Conservation (phyloP, 2,888 invertebrate genomes). For the Phragmatobia fuliginosa region DNA sequence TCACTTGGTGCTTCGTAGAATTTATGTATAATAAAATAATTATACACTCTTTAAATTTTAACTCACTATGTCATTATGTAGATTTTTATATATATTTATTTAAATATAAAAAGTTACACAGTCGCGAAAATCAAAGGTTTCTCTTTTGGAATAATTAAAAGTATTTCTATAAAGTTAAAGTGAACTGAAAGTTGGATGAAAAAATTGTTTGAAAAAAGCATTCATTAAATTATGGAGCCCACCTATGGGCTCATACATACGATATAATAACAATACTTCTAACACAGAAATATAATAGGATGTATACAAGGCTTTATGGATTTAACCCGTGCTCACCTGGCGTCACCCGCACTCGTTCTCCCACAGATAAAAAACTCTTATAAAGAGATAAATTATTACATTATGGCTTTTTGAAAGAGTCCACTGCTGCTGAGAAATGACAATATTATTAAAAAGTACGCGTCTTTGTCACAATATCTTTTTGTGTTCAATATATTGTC, state of each 20-base stretch:
- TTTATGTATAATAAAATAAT: constrained; percentile 7
- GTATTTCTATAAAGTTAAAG: background rate
- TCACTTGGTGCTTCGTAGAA: constrained; percentile 15
- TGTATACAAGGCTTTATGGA: constrained; percentile 62
- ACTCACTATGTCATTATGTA: constrained; percentile 7
- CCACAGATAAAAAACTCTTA: constrained; percentile 84
- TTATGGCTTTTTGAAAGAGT: constrained; percentile 87
- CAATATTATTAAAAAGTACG: constrained; percentile 87
- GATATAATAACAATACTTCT: constrained; percentile 26
- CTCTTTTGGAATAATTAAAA: constrained; percentile 11
- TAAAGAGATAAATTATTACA: constrained; percentile 86
- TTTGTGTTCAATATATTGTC: constrained; percentile 87
- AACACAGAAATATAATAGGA: constrained; percentile 49
- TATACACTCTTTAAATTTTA: constrained; percentile 2
- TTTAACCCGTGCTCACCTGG: constrained; percentile 85
- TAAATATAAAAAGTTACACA: constrained; percentile 10
- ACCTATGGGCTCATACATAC: constrained; percentile 30
- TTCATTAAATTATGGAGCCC: constrained; percentile 41
- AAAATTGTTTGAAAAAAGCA: background rate
- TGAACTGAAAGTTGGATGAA: background rate
- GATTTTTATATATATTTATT: constrained; percentile 3
- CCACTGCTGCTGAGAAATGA: constrained; percentile 87
- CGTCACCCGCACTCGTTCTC: constrained; percentile 67
- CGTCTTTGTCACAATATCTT: constrained; percentile 86
- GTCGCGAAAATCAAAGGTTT: constrained; percentile 6